Conservation (phyloP, 2,888 invertebrate species). For the Carpatolechia fugitivella region DNA sequence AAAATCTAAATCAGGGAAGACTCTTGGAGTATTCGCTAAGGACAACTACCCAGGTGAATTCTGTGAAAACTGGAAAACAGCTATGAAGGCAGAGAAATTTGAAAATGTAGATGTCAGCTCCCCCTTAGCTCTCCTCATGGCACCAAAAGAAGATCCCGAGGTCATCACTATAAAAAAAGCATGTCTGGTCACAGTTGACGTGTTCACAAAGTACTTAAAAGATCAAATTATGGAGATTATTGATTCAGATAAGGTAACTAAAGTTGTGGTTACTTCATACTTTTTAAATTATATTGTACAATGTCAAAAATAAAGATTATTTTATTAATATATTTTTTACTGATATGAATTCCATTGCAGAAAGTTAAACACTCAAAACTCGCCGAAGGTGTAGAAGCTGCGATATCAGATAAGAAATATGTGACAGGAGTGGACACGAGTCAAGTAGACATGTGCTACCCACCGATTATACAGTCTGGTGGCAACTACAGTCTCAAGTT, state of each 20-base stretch:
- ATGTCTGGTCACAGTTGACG: conserved; percentile 93
- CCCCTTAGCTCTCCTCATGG: conserved; percentile 91
- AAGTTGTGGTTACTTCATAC: no score
- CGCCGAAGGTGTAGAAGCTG: conserved; percentile 95
- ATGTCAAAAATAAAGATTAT: no score
- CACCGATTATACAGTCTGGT: conserved; percentile 99
- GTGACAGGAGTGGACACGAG: conserved; percentile 93
- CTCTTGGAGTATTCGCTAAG: conserved; percentile 93
- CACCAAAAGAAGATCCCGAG: conserved; percentile 96
- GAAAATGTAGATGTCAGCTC: conserved; percentile 93
- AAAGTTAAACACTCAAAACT: conserved; percentile 98
- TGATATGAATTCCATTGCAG: no score
- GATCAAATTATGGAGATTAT: conserved; percentile 99
- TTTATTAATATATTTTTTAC: no score
- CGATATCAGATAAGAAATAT: conserved; percentile 97
- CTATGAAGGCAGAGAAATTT: conserved; percentile 87
- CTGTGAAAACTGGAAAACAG: conserved; percentile 92
- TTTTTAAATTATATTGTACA: no score
- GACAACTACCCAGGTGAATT: conserved; percentile 97
- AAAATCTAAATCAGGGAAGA: conserved; percentile 92
- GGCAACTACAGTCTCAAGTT: conserved; percentile 99
- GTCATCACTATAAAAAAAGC: conserved; percentile 94
- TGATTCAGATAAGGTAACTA: conserved; percentile 95
- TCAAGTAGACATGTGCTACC: conserved; percentile 98
- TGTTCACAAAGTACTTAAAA: conserved; percentile 97